Conservation (phyloP, 92 coral and sea anemone species). For the Heliopora coerulea region DNA sequence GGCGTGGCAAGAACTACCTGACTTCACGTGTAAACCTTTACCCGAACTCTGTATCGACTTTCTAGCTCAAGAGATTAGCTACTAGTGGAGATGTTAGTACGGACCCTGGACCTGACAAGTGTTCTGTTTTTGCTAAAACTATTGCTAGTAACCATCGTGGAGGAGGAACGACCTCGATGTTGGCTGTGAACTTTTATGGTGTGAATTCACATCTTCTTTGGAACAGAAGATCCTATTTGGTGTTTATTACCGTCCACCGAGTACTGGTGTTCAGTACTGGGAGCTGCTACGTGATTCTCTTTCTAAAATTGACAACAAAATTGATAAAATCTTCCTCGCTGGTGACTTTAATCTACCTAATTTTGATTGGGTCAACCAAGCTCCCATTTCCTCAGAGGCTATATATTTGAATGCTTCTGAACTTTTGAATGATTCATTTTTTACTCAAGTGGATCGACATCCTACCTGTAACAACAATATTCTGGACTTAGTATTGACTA, state of each 20-base stretch:
- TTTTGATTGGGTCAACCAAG: conserved; percentile 53
- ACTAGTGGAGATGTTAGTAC: too few species aligned
- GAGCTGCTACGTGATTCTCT: conserved; percentile 31
- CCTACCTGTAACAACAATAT: conserved; percentile 27
- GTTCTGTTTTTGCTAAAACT: too few species aligned
- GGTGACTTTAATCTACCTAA: conserved; percentile 51
- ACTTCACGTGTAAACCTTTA: too few species aligned
- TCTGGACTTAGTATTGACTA: conserved; percentile 39
- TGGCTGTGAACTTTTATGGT: conserved; percentile 36
- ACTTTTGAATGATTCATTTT: conserved; percentile 48
- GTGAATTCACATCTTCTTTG: conserved; percentile 21
- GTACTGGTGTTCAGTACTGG: conserved; percentile 44
- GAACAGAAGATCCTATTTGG: conserved; percentile 37
- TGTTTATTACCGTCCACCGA: conserved; percentile 42
- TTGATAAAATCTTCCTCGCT: conserved; percentile 45
- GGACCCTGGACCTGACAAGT: too few species aligned
- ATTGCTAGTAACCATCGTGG: too few species aligned
- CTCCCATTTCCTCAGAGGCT: conserved; percentile 46
- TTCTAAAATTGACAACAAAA: conserved; percentile 39
- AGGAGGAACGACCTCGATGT: conserved; percentile 39
- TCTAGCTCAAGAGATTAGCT: too few species aligned
- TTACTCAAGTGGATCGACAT: conserved; percentile 33
- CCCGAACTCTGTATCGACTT: too few species aligned
- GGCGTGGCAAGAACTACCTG: too few species aligned
- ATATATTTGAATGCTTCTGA: conserved; percentile 44